A percentile compares a stretch with the other conserved stretches of the same genome.
Conservation (phyloP, 2,888 invertebrate species). For the Pheosia tremula region DNA sequence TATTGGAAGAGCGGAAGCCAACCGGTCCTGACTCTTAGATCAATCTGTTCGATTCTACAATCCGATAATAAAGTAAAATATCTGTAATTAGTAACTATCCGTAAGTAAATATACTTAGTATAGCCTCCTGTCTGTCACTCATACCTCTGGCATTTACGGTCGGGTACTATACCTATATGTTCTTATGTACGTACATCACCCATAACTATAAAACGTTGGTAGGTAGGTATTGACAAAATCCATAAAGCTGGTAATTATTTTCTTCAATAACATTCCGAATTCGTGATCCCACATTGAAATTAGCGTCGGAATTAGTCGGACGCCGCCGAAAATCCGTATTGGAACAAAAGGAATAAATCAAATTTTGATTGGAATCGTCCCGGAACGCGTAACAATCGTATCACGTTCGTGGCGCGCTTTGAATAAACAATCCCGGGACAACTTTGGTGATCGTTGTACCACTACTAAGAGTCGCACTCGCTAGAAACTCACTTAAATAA, state of each 20-base stretch:
- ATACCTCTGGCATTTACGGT: too few species aligned
- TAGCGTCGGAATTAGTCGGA: conserved; percentile 38
- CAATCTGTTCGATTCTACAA: too few species aligned
- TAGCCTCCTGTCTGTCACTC: too few species aligned
- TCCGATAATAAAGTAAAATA: too few species aligned
- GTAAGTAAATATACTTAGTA: too few species aligned
- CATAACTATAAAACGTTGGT: not conserved
- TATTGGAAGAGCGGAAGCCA: not conserved
- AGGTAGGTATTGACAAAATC: not conserved
- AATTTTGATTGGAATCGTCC: conserved; percentile 64
- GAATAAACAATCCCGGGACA: conserved; percentile 66
- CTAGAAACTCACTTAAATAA: not conserved
- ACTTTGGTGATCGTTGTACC: conserved; percentile 43
- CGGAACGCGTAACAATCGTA: conserved; percentile 66
- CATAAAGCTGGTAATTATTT: not conserved
- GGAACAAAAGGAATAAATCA: conserved; percentile 66
- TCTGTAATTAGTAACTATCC: too few species aligned
- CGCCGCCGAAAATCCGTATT: conserved; percentile 48
- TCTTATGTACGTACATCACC: too few species aligned
- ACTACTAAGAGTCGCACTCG: conserved; percentile 17
- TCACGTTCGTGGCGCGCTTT: conserved; percentile 61
- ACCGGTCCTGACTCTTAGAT: too few species aligned
- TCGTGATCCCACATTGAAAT: conserved; percentile 33
- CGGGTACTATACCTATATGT: too few species aligned
- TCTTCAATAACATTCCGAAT: conserved; percentile 12